Evolutionary conservation across 2,888 invertebrate species (phyloP).

Genomic region (Parnassius glacialis): DNA sequence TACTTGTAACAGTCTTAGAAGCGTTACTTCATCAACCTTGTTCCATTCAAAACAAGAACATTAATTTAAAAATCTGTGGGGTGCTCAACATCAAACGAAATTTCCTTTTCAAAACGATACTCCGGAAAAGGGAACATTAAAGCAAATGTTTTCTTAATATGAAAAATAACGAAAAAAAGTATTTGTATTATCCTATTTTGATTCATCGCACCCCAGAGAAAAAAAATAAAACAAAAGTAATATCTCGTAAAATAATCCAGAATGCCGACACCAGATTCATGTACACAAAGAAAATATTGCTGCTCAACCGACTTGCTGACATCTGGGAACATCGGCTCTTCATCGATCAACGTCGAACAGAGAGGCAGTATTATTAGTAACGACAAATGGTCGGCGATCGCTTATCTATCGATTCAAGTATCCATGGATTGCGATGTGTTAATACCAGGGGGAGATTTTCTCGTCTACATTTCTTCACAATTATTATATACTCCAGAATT

Average conservation of each 20-base stretch:
- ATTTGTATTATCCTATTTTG: conserved; percentile 2
- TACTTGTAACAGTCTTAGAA: too few relatives aligned
- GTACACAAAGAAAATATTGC: conserved; percentile 44
- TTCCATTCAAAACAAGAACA: too few relatives aligned
- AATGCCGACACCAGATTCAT: conserved; percentile 14
- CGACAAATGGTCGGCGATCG: conserved; percentile 57
- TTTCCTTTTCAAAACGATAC: too few relatives aligned
- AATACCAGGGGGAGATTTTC: conserved; percentile 26
- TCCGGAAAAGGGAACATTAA: too few relatives aligned
- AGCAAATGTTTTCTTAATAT: background rate
- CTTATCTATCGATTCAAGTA: conserved; percentile 47
- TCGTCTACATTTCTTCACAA: background rate
- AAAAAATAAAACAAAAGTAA: conserved; percentile 8
- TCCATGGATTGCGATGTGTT: conserved; percentile 26
- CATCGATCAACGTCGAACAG: conserved; percentile 46
- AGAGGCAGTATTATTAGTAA: conserved; percentile 46
- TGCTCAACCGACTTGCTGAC: conserved; percentile 48
- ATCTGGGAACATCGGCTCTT: conserved; percentile 46
- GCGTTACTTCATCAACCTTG: too few relatives aligned
- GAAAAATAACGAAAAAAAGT: background rate
- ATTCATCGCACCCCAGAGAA: conserved; percentile 9
- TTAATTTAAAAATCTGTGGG: too few relatives aligned
- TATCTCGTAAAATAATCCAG: conserved; percentile 7
- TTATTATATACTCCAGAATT: too few relatives aligned
- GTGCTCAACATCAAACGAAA: too few relatives aligned